These are phyloP conservation scores for Portunus trituberculatus DNA, from an alignment of 1,140 invertebrate species.

Conservation along the genomic window DNA sequence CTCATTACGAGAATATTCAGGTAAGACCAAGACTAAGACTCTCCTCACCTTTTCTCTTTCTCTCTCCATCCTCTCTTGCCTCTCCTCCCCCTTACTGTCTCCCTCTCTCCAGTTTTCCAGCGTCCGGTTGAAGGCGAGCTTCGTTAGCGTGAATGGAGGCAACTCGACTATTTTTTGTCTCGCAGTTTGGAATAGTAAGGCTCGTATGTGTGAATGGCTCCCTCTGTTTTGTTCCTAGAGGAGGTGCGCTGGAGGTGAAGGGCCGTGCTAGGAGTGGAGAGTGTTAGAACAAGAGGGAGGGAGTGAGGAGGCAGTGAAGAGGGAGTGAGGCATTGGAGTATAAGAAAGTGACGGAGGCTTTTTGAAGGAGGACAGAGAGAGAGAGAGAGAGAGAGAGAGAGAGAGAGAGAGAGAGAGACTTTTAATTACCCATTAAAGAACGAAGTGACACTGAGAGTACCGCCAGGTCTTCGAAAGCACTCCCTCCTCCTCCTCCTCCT, in stretches of 20 bases:
- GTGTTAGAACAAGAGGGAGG: not conserved
- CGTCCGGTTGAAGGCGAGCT: not conserved
- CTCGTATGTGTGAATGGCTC: not conserved
- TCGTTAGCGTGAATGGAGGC: not conserved
- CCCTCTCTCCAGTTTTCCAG: not conserved
- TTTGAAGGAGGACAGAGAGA: not conserved
- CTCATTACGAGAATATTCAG: slow-evolving; percentile 5
- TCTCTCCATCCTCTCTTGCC: not conserved
- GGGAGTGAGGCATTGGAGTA: not conserved
- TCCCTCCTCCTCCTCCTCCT: too few relatives aligned
- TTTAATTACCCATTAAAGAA: not conserved
- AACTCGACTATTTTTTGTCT: not conserved
- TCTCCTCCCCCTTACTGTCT: not conserved
- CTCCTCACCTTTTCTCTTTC: not conserved
- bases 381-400: not conserved
- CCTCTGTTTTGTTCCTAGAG: not conserved
- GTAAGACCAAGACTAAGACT: not conserved
- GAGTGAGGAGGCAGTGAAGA: not conserved
- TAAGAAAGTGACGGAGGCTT: not conserved
- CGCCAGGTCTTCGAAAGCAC: not conserved
- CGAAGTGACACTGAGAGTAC: not conserved
- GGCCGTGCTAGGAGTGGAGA: not conserved
- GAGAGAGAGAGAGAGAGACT: not conserved
- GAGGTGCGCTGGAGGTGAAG: not conserved
- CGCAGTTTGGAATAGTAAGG: not conserved